These are phyloP conservation scores for Brachyptera putata DNA, from an alignment of 2,888 invertebrate species.

Conservation along the genomic window DNA sequence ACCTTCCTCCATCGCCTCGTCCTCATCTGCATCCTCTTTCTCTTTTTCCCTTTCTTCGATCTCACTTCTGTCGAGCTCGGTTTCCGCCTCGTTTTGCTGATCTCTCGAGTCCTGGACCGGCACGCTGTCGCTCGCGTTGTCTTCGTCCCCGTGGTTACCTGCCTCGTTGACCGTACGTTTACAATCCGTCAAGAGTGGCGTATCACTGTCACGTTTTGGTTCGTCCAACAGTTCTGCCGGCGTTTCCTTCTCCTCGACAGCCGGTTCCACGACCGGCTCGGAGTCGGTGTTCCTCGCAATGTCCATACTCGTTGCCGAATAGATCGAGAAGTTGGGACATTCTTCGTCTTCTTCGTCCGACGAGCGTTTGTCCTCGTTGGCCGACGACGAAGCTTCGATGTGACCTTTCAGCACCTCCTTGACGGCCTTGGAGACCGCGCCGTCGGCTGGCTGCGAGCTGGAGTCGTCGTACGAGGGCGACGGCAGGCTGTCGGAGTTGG, in stretches of 20 bases:
- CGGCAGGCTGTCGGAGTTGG: background rate
- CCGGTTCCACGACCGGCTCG: background rate
- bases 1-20: slow-evolving; percentile 22
- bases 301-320: slow-evolving; percentile 75
- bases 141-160: too few species aligned
- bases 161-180: background rate
- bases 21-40: slow-evolving; percentile 30
- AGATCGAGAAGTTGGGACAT: slow-evolving; percentile 82
- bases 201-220: too few species aligned
- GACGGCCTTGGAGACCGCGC: slow-evolving; percentile 9
- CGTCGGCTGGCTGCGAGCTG: background rate
- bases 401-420: slow-evolving; percentile 16
- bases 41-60: too few species aligned
- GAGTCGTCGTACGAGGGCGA: background rate
- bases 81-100: too few species aligned
- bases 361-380: background rate
- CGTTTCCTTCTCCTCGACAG: background rate
- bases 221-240: background rate
- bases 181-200: too few species aligned
- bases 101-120: too few species aligned
- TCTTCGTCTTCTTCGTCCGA: slow-evolving; percentile 54
- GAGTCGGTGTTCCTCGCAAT: slow-evolving; percentile 50
- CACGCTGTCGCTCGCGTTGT: too few species aligned
- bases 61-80: too few species aligned
- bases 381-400: slow-evolving; percentile 1